A percentile compares a stretch with the other conserved stretches of the same genome.
Evolutionary conservation across 2,888 invertebrate genomes (phyloP).

Genomic region (Oscheius sp.): DNA sequence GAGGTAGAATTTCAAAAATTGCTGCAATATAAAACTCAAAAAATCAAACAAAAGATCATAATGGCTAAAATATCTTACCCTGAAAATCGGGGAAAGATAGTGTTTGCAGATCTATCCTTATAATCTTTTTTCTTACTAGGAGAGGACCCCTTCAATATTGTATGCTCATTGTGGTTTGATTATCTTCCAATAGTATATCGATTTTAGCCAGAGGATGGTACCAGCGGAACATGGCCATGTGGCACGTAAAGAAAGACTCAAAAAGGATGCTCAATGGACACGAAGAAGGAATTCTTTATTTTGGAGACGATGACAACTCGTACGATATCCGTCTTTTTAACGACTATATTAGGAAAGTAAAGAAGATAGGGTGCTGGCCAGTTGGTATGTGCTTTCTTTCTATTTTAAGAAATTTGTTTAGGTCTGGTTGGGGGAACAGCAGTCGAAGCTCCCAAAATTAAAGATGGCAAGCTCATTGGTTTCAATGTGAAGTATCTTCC

Average conservation of each 20-base stretch:
- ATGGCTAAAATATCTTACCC: no score
- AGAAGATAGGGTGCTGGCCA: conserved; percentile 52
- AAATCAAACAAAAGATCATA: no score
- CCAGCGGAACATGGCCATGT: conserved; percentile 59
- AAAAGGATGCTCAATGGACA: conserved; percentile 20
- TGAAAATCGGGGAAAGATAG: no score
- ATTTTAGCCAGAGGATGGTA: conserved; percentile 62
- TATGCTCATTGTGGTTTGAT: neutral
- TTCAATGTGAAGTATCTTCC: conserved; percentile 60
- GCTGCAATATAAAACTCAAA: no score
- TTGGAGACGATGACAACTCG: conserved; percentile 57
- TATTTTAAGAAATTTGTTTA: conserved; percentile 16
- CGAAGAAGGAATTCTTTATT: conserved; percentile 49
- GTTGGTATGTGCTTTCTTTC: conserved; percentile 43
- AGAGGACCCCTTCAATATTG: neutral
- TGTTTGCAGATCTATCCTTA: neutral
- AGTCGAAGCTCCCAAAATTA: conserved; percentile 58
- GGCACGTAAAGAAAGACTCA: conserved; percentile 48
- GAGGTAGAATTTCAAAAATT: no score
- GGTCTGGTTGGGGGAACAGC: conserved; percentile 59
- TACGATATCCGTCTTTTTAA: conserved; percentile 54
- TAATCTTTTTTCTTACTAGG: neutral
- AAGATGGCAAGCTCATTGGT: conserved; percentile 53
- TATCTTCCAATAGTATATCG: no score
- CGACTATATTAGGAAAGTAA: conserved; percentile 52